Evolutionary conservation across 2,113 vertebrate genomes (phyloP).

Genomic region (Eclectus roratus): DNA sequence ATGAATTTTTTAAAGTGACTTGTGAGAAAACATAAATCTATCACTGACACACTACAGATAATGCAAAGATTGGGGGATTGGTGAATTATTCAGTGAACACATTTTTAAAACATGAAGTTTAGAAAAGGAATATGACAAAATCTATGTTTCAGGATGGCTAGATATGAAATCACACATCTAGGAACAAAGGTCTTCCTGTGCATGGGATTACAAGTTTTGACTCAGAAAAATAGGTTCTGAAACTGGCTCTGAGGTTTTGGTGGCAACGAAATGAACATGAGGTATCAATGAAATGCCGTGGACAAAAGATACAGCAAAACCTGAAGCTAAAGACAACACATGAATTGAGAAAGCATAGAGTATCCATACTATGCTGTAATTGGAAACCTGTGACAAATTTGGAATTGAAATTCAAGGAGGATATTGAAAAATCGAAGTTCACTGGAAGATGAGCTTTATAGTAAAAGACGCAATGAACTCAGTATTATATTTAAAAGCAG

Average conservation of each 20-base stretch:
- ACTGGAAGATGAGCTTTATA: background rate
- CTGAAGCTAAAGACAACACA: background rate
- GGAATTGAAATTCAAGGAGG: background rate
- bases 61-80: background rate
- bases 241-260: background rate
- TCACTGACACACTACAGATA: background rate
- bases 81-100: background rate
- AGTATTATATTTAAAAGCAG: background rate
- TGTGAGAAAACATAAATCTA: background rate
- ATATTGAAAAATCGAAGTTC: background rate
- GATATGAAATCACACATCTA: background rate
- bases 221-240: background rate
- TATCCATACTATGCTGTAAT: background rate
- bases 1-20: background rate
- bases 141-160: background rate
- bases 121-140: background rate
- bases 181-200: background rate
- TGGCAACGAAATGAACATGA: background rate
- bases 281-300: background rate
- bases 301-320: background rate
- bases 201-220: background rate
- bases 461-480: background rate
- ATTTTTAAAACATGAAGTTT: background rate
- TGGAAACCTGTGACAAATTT: background rate
- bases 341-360: background rate